Evolutionary conservation across 2,797 vertebrate genomes (phyloP), one percentile per base, ranked within the genome.

Genomic region (Pyrrhura leucotis): DNA sequence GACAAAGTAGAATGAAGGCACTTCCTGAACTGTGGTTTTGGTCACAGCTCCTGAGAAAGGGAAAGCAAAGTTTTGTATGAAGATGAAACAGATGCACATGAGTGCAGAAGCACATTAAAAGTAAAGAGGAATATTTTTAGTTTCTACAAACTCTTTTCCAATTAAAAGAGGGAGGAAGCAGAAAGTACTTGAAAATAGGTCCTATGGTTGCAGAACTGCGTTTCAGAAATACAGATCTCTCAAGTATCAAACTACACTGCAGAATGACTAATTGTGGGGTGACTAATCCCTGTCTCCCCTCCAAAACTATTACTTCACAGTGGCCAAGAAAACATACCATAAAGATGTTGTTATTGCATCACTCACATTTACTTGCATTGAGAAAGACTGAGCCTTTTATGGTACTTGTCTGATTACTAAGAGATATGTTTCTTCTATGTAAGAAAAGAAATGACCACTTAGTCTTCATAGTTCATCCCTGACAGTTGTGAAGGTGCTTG

Each of bases 201-300:
- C 39, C 23, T 56, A 29, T 23, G 90, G 83, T 90, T 59, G 72
- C 71, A 89, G 89, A 65, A 62, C 56, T 51, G 5, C 59, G 50
- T 90, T 93, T 96, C 83, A 96, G 95, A 96, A 95, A 86, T 53
- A 85, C 47, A 89, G 56, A 68, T 87, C 87, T 86, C 86, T 89
- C 44, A 89, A 92, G 61, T 88, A 89, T 94, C 85, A 89, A 75
- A 78, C 88, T 95, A 39, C 79, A 59, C 42, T 69, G 69, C 84
- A 81, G 86, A 81, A 89, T 95, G 95, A 97, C 91, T 96, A 88
- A 93, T 84, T 90, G 84, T 90, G 85, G 91, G 94, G 75, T 96
- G 97, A 97, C 92, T 95, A 96, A 97, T 93, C 72, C 93, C 81
- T 91, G 83, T 95, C 65, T 94, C 12, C 45, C 58, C 84, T 96